Evolutionary conservation across 2,888 invertebrate species (phyloP).

Genomic region (Melieria crassipennis): DNA sequence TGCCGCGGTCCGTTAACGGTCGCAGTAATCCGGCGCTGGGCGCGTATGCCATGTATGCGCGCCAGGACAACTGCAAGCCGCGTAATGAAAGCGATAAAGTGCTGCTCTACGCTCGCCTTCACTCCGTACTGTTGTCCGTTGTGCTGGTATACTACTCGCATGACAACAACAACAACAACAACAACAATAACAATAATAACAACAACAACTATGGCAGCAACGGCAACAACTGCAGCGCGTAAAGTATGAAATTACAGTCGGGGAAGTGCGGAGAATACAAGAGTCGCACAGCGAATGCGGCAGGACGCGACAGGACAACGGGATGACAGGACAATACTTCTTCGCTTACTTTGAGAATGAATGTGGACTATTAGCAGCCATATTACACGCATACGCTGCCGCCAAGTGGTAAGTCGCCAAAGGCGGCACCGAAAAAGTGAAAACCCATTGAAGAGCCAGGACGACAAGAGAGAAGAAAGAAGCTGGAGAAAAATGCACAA

Average conservation of each 20-base stretch:
- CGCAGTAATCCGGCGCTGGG: too few relatives aligned
- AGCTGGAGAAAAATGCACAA: background rate
- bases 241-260: slow-evolving; percentile 12
- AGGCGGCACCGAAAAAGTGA: background rate
- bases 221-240: slow-evolving; percentile 1
- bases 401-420: background rate
- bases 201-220: background rate
- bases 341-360: slow-evolving; percentile 18
- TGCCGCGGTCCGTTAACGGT: too few relatives aligned
- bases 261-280: background rate
- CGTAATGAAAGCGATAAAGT: slow-evolving; percentile 8
- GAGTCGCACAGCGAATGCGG: background rate
- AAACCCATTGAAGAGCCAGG: background rate
- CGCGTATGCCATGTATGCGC: too few relatives aligned
- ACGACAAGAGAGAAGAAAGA: background rate
- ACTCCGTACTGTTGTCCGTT: too few relatives aligned
- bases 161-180: too few relatives aligned
- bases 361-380: slow-evolving; percentile 30
- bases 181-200: too few relatives aligned
- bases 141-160: too few relatives aligned
- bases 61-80: too few relatives aligned
- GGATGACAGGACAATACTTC: background rate
- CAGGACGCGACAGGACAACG: background rate
- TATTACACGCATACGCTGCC: slow-evolving; percentile 16
- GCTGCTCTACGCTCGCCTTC: too few relatives aligned